Base-by-base conservation (phyloP, 2,113 vertebrate species). In the Sturnira hondurensis region DNA sequence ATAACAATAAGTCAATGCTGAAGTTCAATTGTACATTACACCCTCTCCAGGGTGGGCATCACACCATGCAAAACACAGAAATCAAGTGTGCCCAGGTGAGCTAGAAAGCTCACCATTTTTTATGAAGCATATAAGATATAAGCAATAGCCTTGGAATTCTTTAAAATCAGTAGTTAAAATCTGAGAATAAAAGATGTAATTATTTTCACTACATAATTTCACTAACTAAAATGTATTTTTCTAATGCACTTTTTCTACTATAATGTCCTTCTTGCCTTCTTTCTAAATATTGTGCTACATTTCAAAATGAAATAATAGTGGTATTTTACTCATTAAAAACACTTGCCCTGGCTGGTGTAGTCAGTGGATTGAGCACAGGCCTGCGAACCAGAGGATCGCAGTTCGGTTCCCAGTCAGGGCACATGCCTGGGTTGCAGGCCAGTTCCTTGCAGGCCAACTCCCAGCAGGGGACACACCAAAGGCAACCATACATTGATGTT, bases 81-180 rank as follows among this genome's bases (percentile, higher is more conserved):
- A 73, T 92, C 31, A 74, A 6, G 52, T 71, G 43, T 28, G 12
- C 81, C 31, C 56, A 13, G 0, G 36, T 41, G 38, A 15, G 24
- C 61, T 41, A 36, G 28, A 19, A 67, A 94, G 1, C 6, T 22
- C 83, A 92, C 52, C 0, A 0, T 83, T 67, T 76, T 28, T 86
- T 82, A 71, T 10, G 52, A 93, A 38, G 4, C 78, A 14, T 9
- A 16, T 2, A 31, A 5, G 78, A 0, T 65, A 28, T 47, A 47
- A 52, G 54, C n/a, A 50, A 76, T 12, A 24, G 80, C 88, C 65
- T 67, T 91, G 24, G 6, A 94, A 65, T 20, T 87, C 4, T 10
- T 70, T 95, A 47, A 96, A 96, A 74, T 36, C 17, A 31, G 61
- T 1, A 2, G 0, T 76, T 88, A 93, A 95, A 94, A 45, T 50